Base-by-base conservation (phyloP, 30 jellyfish, hydroid and myxozoan species). In the Cassiopea andromeda region DNA sequence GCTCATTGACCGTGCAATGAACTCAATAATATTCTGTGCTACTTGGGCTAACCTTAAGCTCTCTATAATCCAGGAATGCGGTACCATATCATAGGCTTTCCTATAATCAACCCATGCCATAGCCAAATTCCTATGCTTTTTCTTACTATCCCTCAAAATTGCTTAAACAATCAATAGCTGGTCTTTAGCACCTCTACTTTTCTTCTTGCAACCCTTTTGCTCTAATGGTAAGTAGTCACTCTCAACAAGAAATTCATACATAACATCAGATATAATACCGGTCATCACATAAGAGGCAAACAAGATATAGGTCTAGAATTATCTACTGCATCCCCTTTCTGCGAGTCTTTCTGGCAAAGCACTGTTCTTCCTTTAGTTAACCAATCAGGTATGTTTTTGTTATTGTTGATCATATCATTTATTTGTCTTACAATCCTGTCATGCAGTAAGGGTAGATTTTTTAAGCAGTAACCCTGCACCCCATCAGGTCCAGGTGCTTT, bases 401-500 rank as follows among this genome's bases (percentile, higher is more conserved):
- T 82, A 46, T 27, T 16, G 14, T 17, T 19, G 2, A 58, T 7
- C 67, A 50, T 57, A 44, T 49, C 87, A 78, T 78, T 78, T 76
- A 50, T 48, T 57, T 78, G 75, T 18, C 54, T n/a, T 8, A 71
- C 76, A 17, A 82, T 69, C 49, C 83, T 68, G 38, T 48, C 83
- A 59, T 82, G 91, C 27, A 82, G 45, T 45, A 73, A 45, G 7
- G 69, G 12, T 47, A 81, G 27, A 16, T 61, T 5, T 64, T 81
- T 81, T 43, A 81, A 3, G 81, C 90, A 81, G 70, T 60, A 81
- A 4, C 80, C 76, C 44, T 69, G 91, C 7, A 82, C 83, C 19
- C 83, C 83, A 57, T 82, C 84, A 48, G 83, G 84, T 74, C 91
- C 75, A 46, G 83, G 75, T 67, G 91, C 91, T 47, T 82, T 82